Base-by-base conservation (phyloP, 2,113 vertebrate species). In the Oryzias celebensis region DNA sequence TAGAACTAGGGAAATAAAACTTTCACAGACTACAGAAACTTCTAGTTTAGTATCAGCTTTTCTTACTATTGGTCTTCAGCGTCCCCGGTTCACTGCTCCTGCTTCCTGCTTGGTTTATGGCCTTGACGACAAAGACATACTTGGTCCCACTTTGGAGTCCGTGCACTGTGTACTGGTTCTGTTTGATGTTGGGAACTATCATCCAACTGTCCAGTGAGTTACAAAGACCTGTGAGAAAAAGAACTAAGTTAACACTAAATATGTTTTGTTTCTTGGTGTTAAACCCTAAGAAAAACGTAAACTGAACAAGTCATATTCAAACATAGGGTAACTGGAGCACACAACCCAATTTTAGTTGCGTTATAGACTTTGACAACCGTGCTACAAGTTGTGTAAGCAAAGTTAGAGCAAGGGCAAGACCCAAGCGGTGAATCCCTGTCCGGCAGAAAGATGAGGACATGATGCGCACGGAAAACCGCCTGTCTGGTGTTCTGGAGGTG, bases 161-260 rank as follows among this genome's bases (percentile, higher is more conserved):
- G 0, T 99, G 97, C 58, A 99, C 97, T 0, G 96, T 98, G 90
- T 98, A 99, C 89, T 98, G 96, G 89, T 98, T 98, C 88, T 98
- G 97, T 80, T 98, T 98, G 86, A 99, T 98, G 88, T 98, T 99
- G 57, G 97, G 97, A 75, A 98, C 97, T 72, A 99, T 99, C 96
- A 99, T 98, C 97, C 97, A 99, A 90, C 97, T 99, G 82, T 99
- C 97, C 44, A 96, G 90, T 0, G 96, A 98, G 91, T 96, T 98
- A 78, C 97, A 99, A 78, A 99, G 92, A 92, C 96, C 97, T 99
- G 90, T 15, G 16, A 28, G 4, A 26, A 53, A 56, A 24, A 16
- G n/a, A 28, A 17, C 45, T 46, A 42, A 20, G 15, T 1, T 24
- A 48, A 18, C 16, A 44, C 45, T 5, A 41, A 4, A 20, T 1